Evolutionary conservation across 2,888 invertebrate genomes (phyloP).

Genomic region (Nephrotoma guestfalica): DNA sequence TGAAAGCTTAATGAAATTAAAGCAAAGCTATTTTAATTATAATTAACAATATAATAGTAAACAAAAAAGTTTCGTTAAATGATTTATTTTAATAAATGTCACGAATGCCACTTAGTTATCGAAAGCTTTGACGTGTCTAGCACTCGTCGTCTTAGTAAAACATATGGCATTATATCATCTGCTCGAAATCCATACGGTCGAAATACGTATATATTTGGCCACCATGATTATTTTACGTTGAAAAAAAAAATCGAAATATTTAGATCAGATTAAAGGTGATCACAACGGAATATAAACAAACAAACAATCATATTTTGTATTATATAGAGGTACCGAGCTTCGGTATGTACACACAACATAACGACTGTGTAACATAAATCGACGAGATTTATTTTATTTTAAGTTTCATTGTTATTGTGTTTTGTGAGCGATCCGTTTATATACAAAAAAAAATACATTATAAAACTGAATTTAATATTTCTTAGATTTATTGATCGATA

Average conservation of each 20-base stretch:
- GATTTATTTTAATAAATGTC: too few species aligned
- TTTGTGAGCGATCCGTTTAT: not conserved
- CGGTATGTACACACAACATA: not conserved
- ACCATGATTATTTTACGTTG: not conserved
- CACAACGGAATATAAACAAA: not conserved
- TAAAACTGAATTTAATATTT: not conserved
- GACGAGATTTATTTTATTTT: not conserved
- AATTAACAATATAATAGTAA: too few species aligned
- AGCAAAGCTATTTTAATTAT: too few species aligned
- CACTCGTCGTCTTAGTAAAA: too few species aligned
- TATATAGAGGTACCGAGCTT: not conserved
- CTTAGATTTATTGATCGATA: not conserved
- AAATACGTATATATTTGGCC: not conserved
- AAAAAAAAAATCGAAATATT: not conserved
- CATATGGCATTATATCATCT: not conserved
- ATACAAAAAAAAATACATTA: not conserved
- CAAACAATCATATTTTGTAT: not conserved
- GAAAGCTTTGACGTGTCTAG: too few species aligned
- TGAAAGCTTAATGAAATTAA: too few species aligned
- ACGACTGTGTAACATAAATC: not conserved
- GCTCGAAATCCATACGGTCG: not conserved
- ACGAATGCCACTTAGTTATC: too few species aligned
- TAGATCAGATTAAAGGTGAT: not conserved
- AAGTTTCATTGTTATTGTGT: not conserved
- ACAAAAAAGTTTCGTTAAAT: too few species aligned